A percentile compares a stretch with the other conserved stretches of the same genome.
phyloP scores from a whole-genome alignment of 1,140 invertebrate genomes.

The Colletes gigas region DNA sequence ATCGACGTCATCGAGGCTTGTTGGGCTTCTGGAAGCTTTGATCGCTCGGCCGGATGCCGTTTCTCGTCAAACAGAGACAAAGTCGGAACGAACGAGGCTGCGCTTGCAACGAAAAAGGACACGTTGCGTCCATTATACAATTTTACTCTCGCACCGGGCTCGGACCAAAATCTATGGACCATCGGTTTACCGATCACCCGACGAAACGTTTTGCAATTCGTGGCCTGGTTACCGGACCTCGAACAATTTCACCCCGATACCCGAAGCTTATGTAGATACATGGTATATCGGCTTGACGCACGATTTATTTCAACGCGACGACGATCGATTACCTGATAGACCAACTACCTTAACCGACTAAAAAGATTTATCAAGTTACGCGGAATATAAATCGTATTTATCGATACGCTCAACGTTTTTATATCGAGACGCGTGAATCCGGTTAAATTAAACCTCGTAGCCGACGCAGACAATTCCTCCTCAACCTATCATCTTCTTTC shows the following conservation, averaged over 20 bases:
- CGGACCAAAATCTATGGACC: conserved; percentile 28
- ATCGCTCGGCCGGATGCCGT: conserved; percentile 71
- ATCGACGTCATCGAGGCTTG: conserved; percentile 71
- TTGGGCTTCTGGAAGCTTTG: conserved; percentile 74
- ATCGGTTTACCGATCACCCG: not conserved
- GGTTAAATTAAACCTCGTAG: conserved; percentile 7
- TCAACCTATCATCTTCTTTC: not conserved
- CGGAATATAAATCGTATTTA: not conserved
- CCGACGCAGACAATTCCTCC: not conserved
- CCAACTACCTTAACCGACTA: too few species aligned
- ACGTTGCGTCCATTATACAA: conserved; percentile 14
- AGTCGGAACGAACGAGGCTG: conserved; percentile 22
- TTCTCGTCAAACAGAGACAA: conserved; percentile 67
- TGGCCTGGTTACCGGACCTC: not conserved
- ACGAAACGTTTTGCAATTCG: not conserved
- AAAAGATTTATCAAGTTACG: not conserved
- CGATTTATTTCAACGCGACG: too few species aligned
- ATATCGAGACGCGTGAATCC: not conserved
- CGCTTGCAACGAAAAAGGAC: conserved; percentile 42
- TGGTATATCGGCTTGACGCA: too few species aligned
- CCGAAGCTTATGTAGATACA: too few species aligned
- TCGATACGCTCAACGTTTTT: too few species aligned
- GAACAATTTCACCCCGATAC: not conserved
- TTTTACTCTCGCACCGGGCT: not conserved
- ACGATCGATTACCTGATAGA: not conserved